Evolutionary conservation across 2,113 vertebrate genomes (phyloP), one percentile per base, ranked within the genome.

Genomic region (Grus americana): DNA sequence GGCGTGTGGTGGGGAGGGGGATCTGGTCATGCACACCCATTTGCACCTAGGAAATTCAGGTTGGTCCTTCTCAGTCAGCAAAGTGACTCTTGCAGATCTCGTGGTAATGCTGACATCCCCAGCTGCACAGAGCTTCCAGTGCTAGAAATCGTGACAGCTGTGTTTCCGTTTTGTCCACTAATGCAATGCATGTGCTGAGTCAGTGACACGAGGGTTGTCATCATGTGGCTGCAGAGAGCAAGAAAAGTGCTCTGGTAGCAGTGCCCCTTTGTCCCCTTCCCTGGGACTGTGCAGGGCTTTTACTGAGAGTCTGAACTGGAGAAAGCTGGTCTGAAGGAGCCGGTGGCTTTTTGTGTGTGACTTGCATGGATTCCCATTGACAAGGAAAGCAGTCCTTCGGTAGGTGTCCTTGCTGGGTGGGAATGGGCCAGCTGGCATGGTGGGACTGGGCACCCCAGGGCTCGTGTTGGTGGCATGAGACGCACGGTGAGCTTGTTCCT

Each of bases 391-490:
- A 38, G 12, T 44, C 24, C 40, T 58, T 32, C 0, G 47, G 76
- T 80, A 1, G 50, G 94, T 59, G 62, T 4, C 44, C 71, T 62
- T 16, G 34, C 67, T 50, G 82, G 66, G 2, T 27, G 46, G 7
- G 50, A 30, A 2, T 0, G 3, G 24, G 13, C 34, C 3, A 9
- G 44, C 58, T 55, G 8, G 13, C 15, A 1, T 3, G 26, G 59
- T 49, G 20, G 54, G 26, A 7, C 10, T 16, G n/a, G 27, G 30
- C 1, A 1, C 86, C 49, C 27, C 34, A 15, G 76, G 58, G 46
- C 54, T 62, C 0, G 1, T 10, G 17, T 3, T 62, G 46, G 55
- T 3, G 3, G 38, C 0, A 0, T 10, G 65, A 23, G 62, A 15
- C 5, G 5, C 4, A 14, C 32, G 59, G 24, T 0, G 3, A 54